Conservation (phyloP, 1,140 invertebrate genomes). For the Aphelinus certus region DNA sequence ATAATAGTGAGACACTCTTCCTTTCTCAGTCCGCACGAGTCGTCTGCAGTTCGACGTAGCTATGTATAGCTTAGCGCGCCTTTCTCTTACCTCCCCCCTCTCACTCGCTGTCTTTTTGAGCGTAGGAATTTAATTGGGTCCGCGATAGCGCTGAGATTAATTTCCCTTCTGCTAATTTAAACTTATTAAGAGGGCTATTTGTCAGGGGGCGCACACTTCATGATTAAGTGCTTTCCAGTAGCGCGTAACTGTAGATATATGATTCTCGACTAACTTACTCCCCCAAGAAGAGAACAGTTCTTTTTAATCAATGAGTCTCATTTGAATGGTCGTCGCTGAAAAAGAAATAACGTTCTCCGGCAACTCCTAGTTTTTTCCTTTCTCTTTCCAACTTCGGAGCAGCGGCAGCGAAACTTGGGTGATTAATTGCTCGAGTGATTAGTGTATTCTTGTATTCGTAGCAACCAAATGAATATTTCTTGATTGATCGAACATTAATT, state of each 20-base stretch:
- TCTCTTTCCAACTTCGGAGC: not conserved
- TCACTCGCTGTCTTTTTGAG: slow-evolving; percentile 24
- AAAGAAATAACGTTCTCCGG: not conserved
- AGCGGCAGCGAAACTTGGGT: too few species aligned
- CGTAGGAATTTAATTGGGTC: slow-evolving; percentile 34
- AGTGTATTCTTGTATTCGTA: too few species aligned
- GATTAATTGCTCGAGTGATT: too few species aligned
- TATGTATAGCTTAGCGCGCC: too few species aligned
- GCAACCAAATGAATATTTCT: too few species aligned
- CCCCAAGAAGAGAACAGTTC: not conserved
- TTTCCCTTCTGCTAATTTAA: slow-evolving; percentile 37
- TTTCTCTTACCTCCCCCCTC: not conserved
- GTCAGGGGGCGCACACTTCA: slow-evolving; percentile 18
- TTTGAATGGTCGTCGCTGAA: not conserved
- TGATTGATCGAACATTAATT: too few species aligned
- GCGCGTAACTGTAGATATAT: too few species aligned
- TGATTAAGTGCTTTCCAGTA: too few species aligned
- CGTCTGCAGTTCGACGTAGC: too few species aligned
- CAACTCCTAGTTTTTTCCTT: slow-evolving; percentile 12
- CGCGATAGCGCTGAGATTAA: slow-evolving; percentile 28
- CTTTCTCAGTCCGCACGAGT: not conserved
- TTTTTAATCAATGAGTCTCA: slow-evolving; percentile 21
- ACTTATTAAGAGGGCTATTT: slow-evolving; percentile 36
- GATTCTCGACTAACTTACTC: too few species aligned
- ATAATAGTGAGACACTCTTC: not conserved